Evolutionary conservation across 2,797 vertebrate genomes (phyloP), one percentile per base, ranked within the genome.

Genomic region (Betta splendens): DNA sequence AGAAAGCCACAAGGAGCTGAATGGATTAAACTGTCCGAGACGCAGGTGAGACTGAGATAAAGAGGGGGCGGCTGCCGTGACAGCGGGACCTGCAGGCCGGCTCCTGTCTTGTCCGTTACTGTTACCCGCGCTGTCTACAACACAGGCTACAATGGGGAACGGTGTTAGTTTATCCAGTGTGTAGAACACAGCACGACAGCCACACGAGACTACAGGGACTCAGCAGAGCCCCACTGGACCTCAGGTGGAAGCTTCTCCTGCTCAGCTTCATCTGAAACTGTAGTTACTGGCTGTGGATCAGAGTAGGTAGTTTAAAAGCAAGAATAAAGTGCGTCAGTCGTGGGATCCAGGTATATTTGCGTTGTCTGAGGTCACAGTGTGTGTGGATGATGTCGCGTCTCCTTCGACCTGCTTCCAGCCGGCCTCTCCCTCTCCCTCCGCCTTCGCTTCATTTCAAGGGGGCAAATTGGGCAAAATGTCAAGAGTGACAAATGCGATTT

Each of bases 1-100:
- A 77, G 66, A 84, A 72, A 84, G 79, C 81, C 88, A 87, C 82
- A 71, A 84, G 72, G 81, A 89, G 83, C 85, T 85, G 79, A 84
- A 77, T 84, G 90, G 81, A 90, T 93, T 93, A 92, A 90, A 89
- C 77, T 80, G 83, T 79, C 72, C 42, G 5, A 48, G 84, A 82
- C 84, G 78, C 76, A 84, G 83, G 85, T 85, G 84, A 83, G 75
- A 70, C 51, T 45, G 69, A 75, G 84, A 88, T 89, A 89, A 85
- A 84, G 78, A 79, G 74, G 72, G 55, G 59, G 69, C 50, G 65
- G 67, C 73, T 54, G 39, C 61, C 69, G 53, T 82, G 80, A 75
- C 76, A 76, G 79, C 50, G 44, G 55, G 69, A 79, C 72, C 83
- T 81, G 44, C 78, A 72, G 75, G 57, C 32, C 64, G 39, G 61